Evolutionary conservation across 1,140 invertebrate genomes (phyloP).

Genomic region (Drosophila pectinifera): DNA sequence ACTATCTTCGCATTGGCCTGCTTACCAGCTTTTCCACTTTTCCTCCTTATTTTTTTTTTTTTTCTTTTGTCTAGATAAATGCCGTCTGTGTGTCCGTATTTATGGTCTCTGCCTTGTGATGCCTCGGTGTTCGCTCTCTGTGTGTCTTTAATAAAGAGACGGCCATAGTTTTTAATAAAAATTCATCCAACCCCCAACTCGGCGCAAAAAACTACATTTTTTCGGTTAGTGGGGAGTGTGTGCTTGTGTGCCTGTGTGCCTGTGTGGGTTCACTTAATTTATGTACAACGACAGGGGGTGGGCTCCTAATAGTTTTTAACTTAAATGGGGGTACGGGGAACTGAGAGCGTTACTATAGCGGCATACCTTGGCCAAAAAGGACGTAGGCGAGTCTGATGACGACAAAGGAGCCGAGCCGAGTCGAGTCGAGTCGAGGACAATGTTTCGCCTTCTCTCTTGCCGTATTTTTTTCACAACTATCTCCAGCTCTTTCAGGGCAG

Average conservation of each 20-base stretch:
- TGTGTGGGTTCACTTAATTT: constrained; percentile 61
- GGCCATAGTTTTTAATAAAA: constrained; percentile 80
- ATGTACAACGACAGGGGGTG: constrained; percentile 63
- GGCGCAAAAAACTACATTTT: too few relatives aligned
- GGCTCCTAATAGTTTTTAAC: constrained; percentile 77
- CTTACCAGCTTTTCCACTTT: constrained; percentile 4
- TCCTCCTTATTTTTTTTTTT: neutral
- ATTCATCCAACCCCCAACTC: constrained; percentile 42
- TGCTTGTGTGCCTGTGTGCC: too few relatives aligned
- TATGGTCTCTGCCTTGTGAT: constrained; percentile 60
- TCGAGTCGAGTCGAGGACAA: constrained; percentile 30
- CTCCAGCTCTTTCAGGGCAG: constrained; percentile 10
- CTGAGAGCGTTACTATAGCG: neutral
- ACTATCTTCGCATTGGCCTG: constrained; percentile 58
- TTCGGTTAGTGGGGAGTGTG: neutral
- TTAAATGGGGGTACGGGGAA: constrained; percentile 53
- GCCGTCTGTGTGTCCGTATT: constrained; percentile 65
- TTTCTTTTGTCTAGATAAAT: constrained; percentile 37
- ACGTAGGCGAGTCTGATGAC: constrained; percentile 34
- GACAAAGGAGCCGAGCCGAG: constrained; percentile 33
- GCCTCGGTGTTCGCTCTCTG: constrained; percentile 10
- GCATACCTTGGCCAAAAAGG: constrained; percentile 51
- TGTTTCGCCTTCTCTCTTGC: constrained; percentile 26
- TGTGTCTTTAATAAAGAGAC: constrained; percentile 71
- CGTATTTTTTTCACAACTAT: constrained; percentile 15